Conservation (phyloP, 2,113 vertebrate genomes). For the Scopus umbretta region DNA sequence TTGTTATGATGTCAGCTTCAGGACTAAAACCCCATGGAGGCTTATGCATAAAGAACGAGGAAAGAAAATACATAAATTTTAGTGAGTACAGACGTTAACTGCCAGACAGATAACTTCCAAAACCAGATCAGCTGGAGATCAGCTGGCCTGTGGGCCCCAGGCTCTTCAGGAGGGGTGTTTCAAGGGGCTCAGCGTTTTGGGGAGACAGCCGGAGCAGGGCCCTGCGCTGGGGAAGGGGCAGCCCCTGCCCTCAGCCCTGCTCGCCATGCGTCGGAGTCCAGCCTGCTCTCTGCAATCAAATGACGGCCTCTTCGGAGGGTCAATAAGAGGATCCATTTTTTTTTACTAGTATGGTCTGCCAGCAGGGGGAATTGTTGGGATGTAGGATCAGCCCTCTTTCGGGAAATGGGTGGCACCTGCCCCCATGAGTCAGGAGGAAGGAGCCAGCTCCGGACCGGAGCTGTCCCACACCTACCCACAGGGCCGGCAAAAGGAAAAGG, state of each 20-base stretch:
- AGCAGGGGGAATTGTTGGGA: not conserved
- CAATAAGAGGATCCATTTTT: not conserved
- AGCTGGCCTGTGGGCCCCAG: not conserved
- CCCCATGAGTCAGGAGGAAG: not conserved
- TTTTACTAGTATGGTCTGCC: not conserved
- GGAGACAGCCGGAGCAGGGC: not conserved
- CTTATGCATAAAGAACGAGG: not conserved
- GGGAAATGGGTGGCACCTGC: not conserved
- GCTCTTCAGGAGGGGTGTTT: not conserved
- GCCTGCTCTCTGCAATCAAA: rapidly evolving
- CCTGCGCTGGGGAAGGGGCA: not conserved
- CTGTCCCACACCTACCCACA: not conserved
- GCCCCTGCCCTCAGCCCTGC: not conserved
- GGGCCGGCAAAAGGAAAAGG: not conserved
- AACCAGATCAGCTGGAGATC: not conserved
- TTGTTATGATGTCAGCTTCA: not conserved
- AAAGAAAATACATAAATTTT: not conserved
- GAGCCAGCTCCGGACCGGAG: not conserved
- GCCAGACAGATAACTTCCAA: not conserved
- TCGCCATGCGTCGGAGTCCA: rapidly evolving
- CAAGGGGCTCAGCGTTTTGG: not conserved
- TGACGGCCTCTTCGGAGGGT: rapidly evolving
- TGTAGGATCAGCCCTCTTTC: not conserved
- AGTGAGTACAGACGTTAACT: not conserved
- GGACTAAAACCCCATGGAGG: not conserved